These are phyloP conservation scores for Dufourea novaeangliae DNA, from an alignment of 1,140 invertebrate species.

Conservation along the genomic window DNA sequence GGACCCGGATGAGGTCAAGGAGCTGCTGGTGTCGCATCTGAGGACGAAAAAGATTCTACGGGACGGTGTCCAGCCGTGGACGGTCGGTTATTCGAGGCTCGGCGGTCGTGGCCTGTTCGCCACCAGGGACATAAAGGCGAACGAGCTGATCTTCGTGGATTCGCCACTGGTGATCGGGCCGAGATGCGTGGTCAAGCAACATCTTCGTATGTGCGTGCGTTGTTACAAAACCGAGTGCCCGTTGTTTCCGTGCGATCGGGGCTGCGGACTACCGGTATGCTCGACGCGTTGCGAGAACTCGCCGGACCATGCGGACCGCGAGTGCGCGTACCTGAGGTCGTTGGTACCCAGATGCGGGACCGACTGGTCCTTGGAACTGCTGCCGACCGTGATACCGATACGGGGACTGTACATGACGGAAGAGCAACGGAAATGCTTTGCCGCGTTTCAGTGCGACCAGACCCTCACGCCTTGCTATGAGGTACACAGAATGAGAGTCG, in stretches of 20 bases:
- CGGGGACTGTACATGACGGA: conserved; percentile 83
- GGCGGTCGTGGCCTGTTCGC: conserved; percentile 87
- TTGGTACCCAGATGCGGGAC: conserved; percentile 81
- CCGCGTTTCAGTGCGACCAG: conserved; percentile 82
- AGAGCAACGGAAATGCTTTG: conserved; percentile 82
- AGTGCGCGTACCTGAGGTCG: conserved; percentile 83
- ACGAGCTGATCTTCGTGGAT: conserved; percentile 87
- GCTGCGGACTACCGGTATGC: conserved; percentile 84
- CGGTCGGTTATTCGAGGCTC: conserved; percentile 81
- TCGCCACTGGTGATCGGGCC: conserved; percentile 86
- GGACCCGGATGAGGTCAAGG: conserved; percentile 59
- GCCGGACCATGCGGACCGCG: conserved; percentile 79
- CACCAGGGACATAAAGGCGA: conserved; percentile 83
- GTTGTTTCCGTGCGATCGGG: conserved; percentile 81
- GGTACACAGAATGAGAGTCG: too few relatives aligned
- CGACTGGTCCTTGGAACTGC: conserved; percentile 79
- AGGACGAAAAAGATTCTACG: conserved; percentile 46
- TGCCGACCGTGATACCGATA: conserved; percentile 84
- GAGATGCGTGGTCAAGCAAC: conserved; percentile 76
- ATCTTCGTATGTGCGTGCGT: conserved; percentile 81
- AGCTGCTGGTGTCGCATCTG: conserved; percentile 64
- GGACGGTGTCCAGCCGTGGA: conserved; percentile 65
- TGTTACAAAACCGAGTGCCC: conserved; percentile 82
- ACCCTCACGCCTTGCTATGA: conserved; percentile 82
- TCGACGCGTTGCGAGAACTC: conserved; percentile 83